Base-by-base conservation (phyloP, 2,888 invertebrate species). In the Cylindroiulus punctatus region DNA sequence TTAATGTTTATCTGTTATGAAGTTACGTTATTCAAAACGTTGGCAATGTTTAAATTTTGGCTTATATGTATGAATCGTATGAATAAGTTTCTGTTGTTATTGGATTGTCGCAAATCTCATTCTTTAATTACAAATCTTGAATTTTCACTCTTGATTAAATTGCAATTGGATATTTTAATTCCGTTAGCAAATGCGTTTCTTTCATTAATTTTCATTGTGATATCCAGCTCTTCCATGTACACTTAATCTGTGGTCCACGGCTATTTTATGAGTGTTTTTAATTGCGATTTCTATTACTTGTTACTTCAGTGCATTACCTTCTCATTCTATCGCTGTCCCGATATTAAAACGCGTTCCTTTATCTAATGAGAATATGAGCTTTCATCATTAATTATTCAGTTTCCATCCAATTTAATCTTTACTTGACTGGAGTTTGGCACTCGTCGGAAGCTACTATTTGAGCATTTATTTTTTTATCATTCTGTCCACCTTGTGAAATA, bases 221-320 rank as follows among this genome's bases (percentile, higher is more conserved):
- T 76, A 76, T 76, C 76, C 76, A 76, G 76, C 76, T 76, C 76
- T 76, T 76, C 76, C 76, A 76, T 76, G 76, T 76, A 76, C 76
- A 76, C 76, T 76, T 76, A 76, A 76, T 76, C 65, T 76, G 76
- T 76, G 76, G 76, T 26, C 30, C 26, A 30, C 30, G 76, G 76
- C 30, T 26, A 26, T 14, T n/a, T 76, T 30, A 17, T 76, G 44
- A 44, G 17, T 76, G 76, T 76, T 76, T 52, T 76, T 76, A 76
- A 76, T 30, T 76, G 26, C 26, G 26, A 32, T 30, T 76, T 76
- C 76, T 14, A 76, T 76, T 76, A 32, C 30, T 76, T 32, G 30
- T 76, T 17, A 76, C 3, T 76, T 76, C 14, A 30, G 26, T 76
- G 30, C 30, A 30, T 76, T 14, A 12, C 17, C 30, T 76, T 30